A percentile compares a stretch with the other conserved stretches of the same genome.
Conservation (phyloP, 2,113 vertebrate genomes). For the Eretmochelys imbricata region DNA sequence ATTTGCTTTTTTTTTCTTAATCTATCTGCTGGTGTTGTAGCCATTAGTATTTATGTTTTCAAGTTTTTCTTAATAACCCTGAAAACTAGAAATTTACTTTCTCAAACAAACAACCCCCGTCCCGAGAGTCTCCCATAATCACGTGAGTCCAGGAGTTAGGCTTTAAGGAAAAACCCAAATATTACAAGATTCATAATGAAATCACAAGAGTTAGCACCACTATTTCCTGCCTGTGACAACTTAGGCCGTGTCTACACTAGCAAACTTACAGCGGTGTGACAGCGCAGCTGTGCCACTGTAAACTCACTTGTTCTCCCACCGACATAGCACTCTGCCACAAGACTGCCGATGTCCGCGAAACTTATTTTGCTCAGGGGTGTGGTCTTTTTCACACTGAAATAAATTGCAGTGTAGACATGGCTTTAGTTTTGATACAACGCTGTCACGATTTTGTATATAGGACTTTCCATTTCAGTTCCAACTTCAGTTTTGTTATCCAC, state of each 20-base stretch:
- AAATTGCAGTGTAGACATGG: too few relatives aligned
- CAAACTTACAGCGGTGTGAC: too few relatives aligned
- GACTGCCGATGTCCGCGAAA: too few relatives aligned
- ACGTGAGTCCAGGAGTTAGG: not conserved
- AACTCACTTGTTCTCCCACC: too few relatives aligned
- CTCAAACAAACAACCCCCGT: not conserved
- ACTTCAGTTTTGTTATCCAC: not conserved
- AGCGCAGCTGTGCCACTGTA: too few relatives aligned
- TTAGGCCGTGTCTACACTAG: not conserved
- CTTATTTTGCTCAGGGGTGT: too few relatives aligned
- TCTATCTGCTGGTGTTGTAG: not conserved
- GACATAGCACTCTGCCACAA: too few relatives aligned
- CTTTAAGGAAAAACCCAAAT: constrained; percentile 21
- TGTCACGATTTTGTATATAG: not conserved
- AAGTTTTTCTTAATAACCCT: constrained; percentile 24
- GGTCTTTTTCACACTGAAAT: too few relatives aligned
- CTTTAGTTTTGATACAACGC: not conserved
- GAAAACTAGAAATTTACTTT: constrained; percentile 40
- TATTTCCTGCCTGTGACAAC: constrained; percentile 44
- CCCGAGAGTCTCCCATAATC: constrained; percentile 54
- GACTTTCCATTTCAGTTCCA: constrained; percentile 12
- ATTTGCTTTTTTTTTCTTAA: not conserved
- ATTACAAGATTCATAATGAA: constrained; percentile 61
- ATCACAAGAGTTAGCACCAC: constrained; percentile 47
- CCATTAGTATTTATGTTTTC: constrained; percentile 51